A percentile compares a stretch with the other conserved stretches of the same genome.
Evolutionary conservation across 2,113 vertebrate species (phyloP).

Genomic region (Tachycineta bicolor): DNA sequence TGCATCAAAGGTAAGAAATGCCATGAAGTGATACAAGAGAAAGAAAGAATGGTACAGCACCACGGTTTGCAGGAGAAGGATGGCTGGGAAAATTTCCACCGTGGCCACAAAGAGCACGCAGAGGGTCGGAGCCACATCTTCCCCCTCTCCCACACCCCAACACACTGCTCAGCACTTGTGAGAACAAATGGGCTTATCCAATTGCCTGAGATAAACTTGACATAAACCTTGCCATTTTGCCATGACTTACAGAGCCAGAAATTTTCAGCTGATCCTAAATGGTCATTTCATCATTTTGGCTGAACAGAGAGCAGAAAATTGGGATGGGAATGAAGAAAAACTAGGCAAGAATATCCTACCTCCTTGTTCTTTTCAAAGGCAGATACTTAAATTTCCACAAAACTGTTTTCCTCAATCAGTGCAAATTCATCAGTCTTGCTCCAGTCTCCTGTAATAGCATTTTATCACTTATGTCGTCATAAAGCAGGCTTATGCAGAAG

Average conservation of each 20-base stretch:
- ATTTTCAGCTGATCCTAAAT: background rate
- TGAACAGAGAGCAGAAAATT: background rate
- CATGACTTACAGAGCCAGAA: background rate
- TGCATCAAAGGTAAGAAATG: background rate
- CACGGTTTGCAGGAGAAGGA: background rate
- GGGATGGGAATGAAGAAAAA: background rate
- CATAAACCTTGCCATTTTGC: background rate
- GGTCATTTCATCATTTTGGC: background rate
- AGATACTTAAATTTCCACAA: background rate
- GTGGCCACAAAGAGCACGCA: background rate
- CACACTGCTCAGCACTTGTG: background rate
- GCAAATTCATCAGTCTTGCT: background rate
- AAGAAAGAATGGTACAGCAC: background rate
- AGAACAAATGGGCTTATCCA: background rate
- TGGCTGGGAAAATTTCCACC: background rate
- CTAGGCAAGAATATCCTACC: background rate
- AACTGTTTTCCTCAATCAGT: background rate
- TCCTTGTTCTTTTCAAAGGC: background rate
- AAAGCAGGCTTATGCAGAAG: slow-evolving; percentile 59
- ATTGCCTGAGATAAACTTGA: background rate
- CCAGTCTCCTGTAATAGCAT: background rate
- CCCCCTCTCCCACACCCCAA: accelerated
- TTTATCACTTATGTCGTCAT: background rate
- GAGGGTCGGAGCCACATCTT: background rate
- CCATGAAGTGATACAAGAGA: background rate